Conservation (phyloP, 2,888 invertebrate genomes). For the Aplocera efformata region DNA sequence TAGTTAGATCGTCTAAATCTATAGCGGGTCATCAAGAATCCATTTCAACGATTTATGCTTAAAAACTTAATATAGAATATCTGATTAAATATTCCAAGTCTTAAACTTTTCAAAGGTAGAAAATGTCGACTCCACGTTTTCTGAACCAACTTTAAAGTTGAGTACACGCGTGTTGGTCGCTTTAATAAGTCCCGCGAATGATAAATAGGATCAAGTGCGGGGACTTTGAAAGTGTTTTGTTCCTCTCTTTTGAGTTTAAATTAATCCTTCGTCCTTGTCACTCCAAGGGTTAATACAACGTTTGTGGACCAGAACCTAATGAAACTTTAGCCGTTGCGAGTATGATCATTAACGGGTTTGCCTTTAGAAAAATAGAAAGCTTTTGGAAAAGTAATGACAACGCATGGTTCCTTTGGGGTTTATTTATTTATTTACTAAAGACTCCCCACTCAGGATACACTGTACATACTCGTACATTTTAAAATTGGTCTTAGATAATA, state of each 20-base stretch:
- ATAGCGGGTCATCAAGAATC: too few relatives aligned
- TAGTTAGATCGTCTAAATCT: too few relatives aligned
- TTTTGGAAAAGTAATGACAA: slow-evolving; percentile 57
- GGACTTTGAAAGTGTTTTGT: slow-evolving; percentile 41
- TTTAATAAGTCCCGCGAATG: slow-evolving; percentile 74
- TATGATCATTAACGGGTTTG: slow-evolving; percentile 73
- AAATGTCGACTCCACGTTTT: slow-evolving; percentile 46
- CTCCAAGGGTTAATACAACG: slow-evolving; percentile 50
- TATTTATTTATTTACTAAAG: too few relatives aligned
- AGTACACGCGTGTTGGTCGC: slow-evolving; percentile 64
- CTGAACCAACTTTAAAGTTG: slow-evolving; percentile 56
- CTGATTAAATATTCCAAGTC: slow-evolving; percentile 7
- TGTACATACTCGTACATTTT: too few relatives aligned
- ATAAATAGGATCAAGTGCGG: slow-evolving; percentile 74
- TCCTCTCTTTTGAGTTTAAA: slow-evolving; percentile 37
- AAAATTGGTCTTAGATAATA: too few relatives aligned
- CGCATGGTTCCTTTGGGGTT: slow-evolving; percentile 63
- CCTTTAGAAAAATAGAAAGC: slow-evolving; percentile 55
- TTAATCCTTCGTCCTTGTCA: slow-evolving; percentile 39
- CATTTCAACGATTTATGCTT: too few relatives aligned
- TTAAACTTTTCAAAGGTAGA: neutral
- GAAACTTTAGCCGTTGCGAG: slow-evolving; percentile 61
- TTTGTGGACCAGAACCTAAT: slow-evolving; percentile 65
- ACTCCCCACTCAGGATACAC: too few relatives aligned
- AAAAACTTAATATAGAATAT: neutral